Conservation (phyloP, 30 jellyfish, hydroid and myxozoan genomes). For the Catostylus mosaicus region DNA sequence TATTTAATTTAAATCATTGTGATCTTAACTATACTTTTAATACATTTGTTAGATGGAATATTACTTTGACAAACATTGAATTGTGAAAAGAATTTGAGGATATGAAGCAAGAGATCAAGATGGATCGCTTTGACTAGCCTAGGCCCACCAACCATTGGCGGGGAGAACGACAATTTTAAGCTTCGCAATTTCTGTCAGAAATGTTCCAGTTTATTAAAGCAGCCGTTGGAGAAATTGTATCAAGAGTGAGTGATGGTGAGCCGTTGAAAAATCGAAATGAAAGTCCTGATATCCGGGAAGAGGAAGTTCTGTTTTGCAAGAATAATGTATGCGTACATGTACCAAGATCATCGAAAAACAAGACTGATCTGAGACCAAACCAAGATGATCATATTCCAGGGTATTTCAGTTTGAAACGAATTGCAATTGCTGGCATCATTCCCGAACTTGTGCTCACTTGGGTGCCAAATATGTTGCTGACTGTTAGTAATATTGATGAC, state of each 20-base stretch:
- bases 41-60: too few relatives aligned
- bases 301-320: slow-evolving; percentile 87
- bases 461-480: slow-evolving; percentile 87
- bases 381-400: slow-evolving; percentile 81
- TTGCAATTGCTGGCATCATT: slow-evolving; percentile 27
- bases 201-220: slow-evolving; percentile 61
- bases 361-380: neutral
- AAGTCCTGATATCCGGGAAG: slow-evolving; percentile 53
- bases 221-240: slow-evolving; percentile 41
- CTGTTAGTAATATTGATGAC: slow-evolving; percentile 65
- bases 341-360: neutral
- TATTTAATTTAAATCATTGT: too few relatives aligned
- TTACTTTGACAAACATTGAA: too few relatives aligned
- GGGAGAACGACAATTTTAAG: too few relatives aligned
- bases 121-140: too few relatives aligned
- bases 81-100: too few relatives aligned
- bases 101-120: too few relatives aligned
- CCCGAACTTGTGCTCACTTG: slow-evolving; percentile 82
- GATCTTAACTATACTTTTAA: too few relatives aligned
- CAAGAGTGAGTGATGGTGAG: slow-evolving; percentile 83
- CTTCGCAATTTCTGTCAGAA: too few relatives aligned
- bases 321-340: slow-evolving; percentile 91
- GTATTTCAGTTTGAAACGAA: slow-evolving; percentile 69
- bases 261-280: slow-evolving; percentile 38
- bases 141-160: too few relatives aligned